These are phyloP conservation scores for Scaptodrosophila latifasciaeformis DNA, from an alignment of 2,888 invertebrate species.

Conservation along the genomic window DNA sequence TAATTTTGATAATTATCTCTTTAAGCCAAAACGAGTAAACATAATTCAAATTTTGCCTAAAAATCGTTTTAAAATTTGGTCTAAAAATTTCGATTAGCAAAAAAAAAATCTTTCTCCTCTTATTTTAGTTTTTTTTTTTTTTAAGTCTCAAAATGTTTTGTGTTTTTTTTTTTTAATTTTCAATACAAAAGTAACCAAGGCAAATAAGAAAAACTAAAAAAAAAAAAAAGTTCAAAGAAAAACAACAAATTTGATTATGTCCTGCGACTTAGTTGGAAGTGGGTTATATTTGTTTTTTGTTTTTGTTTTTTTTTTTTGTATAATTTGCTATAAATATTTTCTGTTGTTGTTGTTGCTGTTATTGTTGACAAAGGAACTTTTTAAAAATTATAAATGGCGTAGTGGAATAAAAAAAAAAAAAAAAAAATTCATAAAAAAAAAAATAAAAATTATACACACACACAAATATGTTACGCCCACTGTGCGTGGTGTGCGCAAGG, in stretches of 20 bases:
- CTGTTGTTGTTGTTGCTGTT: slow-evolving; percentile 13
- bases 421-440: slow-evolving; percentile 32
- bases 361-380: slow-evolving; percentile 52
- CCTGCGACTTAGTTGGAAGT: not conserved
- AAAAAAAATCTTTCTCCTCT: slow-evolving; percentile 29
- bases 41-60: slow-evolving; percentile 41
- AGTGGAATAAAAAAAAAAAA: slow-evolving; percentile 33
- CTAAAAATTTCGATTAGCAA: slow-evolving; percentile 73
- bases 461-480: slow-evolving; percentile 34
- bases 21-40: slow-evolving; percentile 24
- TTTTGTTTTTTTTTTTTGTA: slow-evolving; percentile 36
- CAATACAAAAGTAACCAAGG: slow-evolving; percentile 9
- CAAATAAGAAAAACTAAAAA: slow-evolving; percentile 14
- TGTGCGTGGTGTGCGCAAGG: slow-evolving; percentile 43
- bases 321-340: slow-evolving; percentile 46
- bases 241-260: slow-evolving; percentile 6
- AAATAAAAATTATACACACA: slow-evolving; percentile 35
- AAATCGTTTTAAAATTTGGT: slow-evolving; percentile 66
- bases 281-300: slow-evolving; percentile 27
- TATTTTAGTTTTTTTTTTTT: too few species aligned
- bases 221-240: slow-evolving; percentile 5
- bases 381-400: slow-evolving; percentile 61
- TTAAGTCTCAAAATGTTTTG: too few species aligned
- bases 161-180: too few species aligned
- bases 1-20: slow-evolving; percentile 25